Percentiles rank a stretch among this genome's conserved stretches.
phyloP scores from a whole-genome alignment of 1,140 invertebrate species.

The Chelonus insularis region DNA sequence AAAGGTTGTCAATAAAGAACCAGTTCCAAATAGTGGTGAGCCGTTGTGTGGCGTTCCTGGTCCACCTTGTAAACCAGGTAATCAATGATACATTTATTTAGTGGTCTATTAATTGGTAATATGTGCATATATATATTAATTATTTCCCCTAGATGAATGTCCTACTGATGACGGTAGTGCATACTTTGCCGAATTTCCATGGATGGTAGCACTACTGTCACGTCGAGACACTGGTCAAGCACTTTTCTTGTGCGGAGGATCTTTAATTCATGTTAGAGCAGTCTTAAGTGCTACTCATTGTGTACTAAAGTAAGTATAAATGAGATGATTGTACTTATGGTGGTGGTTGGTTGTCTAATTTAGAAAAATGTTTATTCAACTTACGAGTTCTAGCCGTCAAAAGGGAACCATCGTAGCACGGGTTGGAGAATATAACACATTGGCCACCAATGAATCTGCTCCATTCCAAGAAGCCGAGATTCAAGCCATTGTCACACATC shows the following conservation, averaged over 20 bases:
- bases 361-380: no score
- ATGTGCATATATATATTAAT: background rate
- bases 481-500: slow-evolving; percentile 55
- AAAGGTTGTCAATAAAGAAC: background rate
- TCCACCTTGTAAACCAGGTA: slow-evolving; percentile 12
- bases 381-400: slow-evolving; percentile 32
- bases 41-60: slow-evolving; percentile 25
- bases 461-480: slow-evolving; percentile 63
- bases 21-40: slow-evolving; percentile 4
- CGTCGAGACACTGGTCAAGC: slow-evolving; percentile 30
- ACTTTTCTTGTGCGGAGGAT: slow-evolving; percentile 58
- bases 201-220: slow-evolving; percentile 60
- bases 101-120: no score
- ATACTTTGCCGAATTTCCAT: slow-evolving; percentile 65
- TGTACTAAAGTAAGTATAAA: slow-evolving; percentile 43
- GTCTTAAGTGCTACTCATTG: slow-evolving; percentile 64
- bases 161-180: slow-evolving; percentile 38
- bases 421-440: slow-evolving; percentile 59
- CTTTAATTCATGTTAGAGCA: slow-evolving; percentile 57
- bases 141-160: slow-evolving; percentile 37
- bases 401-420: slow-evolving; percentile 41
- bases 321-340: background rate
- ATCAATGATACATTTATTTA: no score
- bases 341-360: no score
- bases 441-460: slow-evolving; percentile 60